Percentiles rank a stretch among this genome's conserved stretches.
These are phyloP conservation scores for Gallinago jamesoni DNA, from an alignment of 2,113 vertebrate species.

Conservation along the genomic window DNA sequence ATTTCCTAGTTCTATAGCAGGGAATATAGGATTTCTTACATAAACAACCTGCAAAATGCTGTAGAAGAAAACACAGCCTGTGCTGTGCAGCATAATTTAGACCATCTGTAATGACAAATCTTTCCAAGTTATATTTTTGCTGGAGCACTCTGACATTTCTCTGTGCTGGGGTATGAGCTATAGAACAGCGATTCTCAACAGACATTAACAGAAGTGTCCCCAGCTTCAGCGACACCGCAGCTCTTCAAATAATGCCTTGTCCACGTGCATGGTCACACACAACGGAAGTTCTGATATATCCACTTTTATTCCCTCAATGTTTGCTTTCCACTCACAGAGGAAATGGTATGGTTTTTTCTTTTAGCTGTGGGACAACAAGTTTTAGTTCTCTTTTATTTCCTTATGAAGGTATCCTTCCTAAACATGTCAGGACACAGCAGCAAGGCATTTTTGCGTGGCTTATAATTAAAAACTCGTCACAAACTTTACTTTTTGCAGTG, in stretches of 20 bases:
- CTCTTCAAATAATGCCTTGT: not conserved
- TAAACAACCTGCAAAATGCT: not conserved
- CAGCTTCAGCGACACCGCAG: not conserved
- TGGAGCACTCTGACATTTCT: not conserved
- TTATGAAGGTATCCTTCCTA: not conserved
- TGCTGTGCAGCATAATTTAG: not conserved
- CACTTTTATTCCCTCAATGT: not conserved
- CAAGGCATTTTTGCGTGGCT: not conserved
- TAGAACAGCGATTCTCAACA: not conserved
- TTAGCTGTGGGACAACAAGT: not conserved
- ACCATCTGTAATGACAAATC: constrained; percentile 19
- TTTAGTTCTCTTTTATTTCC: not conserved
- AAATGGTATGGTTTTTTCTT: not conserved
- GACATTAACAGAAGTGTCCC: not conserved
- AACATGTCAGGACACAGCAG: not conserved
- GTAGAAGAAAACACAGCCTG: not conserved
- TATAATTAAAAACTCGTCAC: not conserved
- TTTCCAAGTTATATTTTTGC: constrained; percentile 2
- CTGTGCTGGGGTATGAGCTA: not conserved
- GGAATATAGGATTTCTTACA: not conserved
- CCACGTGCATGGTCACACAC: not conserved
- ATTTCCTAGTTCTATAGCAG: not conserved
- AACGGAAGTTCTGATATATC: not conserved
- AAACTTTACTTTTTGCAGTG: not conserved
- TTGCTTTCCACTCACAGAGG: not conserved